Base-by-base conservation (phyloP, 2,888 invertebrate species). In the Cancer borealis region DNA sequence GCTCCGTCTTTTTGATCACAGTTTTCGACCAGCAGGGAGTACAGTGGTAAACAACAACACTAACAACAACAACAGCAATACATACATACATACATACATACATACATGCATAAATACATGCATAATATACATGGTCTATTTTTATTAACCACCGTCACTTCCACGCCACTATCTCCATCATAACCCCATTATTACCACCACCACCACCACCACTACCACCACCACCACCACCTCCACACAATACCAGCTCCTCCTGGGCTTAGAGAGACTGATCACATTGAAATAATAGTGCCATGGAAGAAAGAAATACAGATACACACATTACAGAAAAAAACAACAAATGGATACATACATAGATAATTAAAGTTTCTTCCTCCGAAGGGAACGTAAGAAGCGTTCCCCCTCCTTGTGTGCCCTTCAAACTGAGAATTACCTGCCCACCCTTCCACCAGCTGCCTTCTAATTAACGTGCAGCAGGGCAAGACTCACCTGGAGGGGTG, bases 351-450 rank as follows among this genome's bases (percentile, higher is more conserved):
- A 26, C 73, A 30, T 39, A 84, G 84, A 84, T 39, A 84, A 84
- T 39, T 84, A 30, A 30, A 84, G 14, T 84, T 84, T 30, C 39
- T 84, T 84, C 39, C 84, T 30, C 39, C 14, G 84, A 84, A 84
- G 84, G 84, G 84, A 84, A 84, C 39, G 39, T 84, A 84, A 84
- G 39, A 84, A 84, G 84, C 84, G 39, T 30, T 84, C 39, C 84
- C 84, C 84, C 39, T 84, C 84, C 39, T 39, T n/a, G 84, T 84
- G 84, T 84, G 84, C 84, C 84, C 84, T 84, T 84, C 84, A 84
- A 84, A 39, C 84, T n/a, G 39, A 84, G 84, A 84, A 84, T 84
- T 84, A 84, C 84, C 84, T 84, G 84, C 84, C 84, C 84, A 84
- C 84, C 84, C 84, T 84, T 84, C 84, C 84, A 39, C 84, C 26